Evolutionary conservation across 2,113 vertebrate genomes (phyloP).

Genomic region (Peromyscus leucopus): DNA sequence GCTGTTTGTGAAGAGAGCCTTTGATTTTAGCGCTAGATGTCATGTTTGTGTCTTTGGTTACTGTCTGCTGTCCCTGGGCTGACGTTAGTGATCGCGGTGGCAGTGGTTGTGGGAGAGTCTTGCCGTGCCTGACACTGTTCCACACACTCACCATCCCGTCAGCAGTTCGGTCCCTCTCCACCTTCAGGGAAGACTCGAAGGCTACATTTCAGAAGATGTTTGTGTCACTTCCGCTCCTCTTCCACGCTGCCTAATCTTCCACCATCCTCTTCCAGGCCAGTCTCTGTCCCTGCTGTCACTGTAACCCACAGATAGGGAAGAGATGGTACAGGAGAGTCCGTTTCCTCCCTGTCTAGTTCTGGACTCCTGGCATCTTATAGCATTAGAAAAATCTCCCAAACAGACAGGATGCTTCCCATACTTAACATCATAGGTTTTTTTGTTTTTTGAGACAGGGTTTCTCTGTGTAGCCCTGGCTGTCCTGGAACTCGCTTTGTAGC

Average conservation of each 20-base stretch:
- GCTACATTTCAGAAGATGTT: neutral
- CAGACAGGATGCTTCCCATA: neutral
- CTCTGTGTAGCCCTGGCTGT: too few relatives aligned
- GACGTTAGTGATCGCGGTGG: neutral
- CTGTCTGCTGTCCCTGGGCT: neutral
- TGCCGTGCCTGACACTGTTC: neutral
- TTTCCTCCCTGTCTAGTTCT: neutral
- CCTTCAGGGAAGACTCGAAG: neutral
- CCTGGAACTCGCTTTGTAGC: too few relatives aligned
- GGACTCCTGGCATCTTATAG: neutral
- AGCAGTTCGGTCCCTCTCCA: neutral
- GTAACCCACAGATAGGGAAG: neutral
- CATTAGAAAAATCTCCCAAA: neutral
- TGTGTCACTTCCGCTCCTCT: neutral
- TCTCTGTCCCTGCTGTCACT: neutral
- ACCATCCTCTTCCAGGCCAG: neutral
- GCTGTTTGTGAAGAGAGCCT: neutral
- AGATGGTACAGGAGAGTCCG: neutral
- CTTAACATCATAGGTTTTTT: too few relatives aligned
- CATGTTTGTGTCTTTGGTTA: neutral
- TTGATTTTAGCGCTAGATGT: neutral
- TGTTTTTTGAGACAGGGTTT: too few relatives aligned
- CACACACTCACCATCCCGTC: neutral
- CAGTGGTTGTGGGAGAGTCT: fast-evolving
- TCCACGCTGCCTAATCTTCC: neutral